phyloP scores from a whole-genome alignment of 2,797 vertebrate species.

The Sparidentex hasta region DNA sequence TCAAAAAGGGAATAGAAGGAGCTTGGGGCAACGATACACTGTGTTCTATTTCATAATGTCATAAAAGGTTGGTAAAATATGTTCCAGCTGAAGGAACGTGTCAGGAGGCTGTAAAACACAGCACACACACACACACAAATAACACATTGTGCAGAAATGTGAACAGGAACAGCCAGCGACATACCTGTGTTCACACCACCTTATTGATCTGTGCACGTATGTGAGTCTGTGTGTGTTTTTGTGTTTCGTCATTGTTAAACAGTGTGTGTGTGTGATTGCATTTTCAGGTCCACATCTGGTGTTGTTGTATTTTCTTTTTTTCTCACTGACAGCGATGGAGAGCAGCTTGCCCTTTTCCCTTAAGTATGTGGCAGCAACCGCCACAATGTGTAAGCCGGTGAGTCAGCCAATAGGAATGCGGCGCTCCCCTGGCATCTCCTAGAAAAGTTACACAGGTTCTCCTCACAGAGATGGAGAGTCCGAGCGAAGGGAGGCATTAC shows the following conservation, averaged over 20 bases:
- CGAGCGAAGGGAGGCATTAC: slow-evolving; percentile 1
- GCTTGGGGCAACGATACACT: slow-evolving; percentile 55
- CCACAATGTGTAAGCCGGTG: slow-evolving; percentile 49
- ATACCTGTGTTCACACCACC: neutral
- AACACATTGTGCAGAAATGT: neutral
- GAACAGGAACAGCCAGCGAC: slow-evolving; percentile 1
- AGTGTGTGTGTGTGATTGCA: slow-evolving; percentile 1
- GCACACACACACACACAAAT: neutral
- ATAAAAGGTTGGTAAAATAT: slow-evolving; percentile 1
- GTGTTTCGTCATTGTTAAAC: neutral
- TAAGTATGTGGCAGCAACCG: slow-evolving; percentile 55
- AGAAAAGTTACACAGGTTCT: slow-evolving; percentile 49
- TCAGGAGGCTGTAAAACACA: neutral
- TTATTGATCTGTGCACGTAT: slow-evolving; percentile 1
- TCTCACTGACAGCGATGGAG: slow-evolving; percentile 39
- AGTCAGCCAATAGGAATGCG: slow-evolving; percentile 75
- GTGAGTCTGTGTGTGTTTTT: neutral
- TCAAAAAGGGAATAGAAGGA: slow-evolving; percentile 51
- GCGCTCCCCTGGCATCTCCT: slow-evolving; percentile 44
- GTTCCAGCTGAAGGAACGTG: slow-evolving; percentile 9
- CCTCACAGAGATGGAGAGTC: slow-evolving; percentile 41
- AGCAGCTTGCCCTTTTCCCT: slow-evolving; percentile 72
- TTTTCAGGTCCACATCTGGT: slow-evolving; percentile 25
- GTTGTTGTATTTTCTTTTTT: slow-evolving; percentile 30
- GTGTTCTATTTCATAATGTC: slow-evolving; percentile 53